Conservation (phyloP, 1,140 invertebrate genomes). For the Vanessa tameamea region DNA sequence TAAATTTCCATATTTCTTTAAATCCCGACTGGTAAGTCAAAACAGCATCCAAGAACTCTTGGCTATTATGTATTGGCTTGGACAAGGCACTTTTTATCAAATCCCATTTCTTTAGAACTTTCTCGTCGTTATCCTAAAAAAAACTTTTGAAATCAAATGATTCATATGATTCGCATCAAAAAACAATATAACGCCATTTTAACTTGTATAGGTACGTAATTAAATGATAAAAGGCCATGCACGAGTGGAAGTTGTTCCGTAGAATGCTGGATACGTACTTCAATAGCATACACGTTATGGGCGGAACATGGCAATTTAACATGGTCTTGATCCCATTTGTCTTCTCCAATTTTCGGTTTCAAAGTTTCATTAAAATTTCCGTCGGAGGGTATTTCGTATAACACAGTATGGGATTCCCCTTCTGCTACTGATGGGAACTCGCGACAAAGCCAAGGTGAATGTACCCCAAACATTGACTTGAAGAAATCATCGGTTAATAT, state of each 20-base stretch:
- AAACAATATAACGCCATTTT: no score
- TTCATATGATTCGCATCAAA: no score
- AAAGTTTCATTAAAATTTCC: background rate
- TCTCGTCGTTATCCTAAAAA: conserved; percentile 16
- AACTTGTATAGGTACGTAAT: no score
- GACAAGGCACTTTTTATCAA: conserved; percentile 20
- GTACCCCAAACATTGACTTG: background rate
- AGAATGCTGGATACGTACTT: background rate
- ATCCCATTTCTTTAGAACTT: conserved; percentile 24
- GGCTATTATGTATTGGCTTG: conserved; percentile 18
- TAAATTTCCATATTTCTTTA: conserved; percentile 31
- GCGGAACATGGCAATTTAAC: conserved; percentile 33
- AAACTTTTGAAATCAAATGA: background rate
- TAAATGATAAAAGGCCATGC: no score
- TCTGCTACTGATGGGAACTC: conserved; percentile 19
- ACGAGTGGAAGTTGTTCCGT: no score
- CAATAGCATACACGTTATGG: conserved; percentile 14
- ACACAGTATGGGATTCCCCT: conserved; percentile 19
- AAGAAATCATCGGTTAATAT: conserved; percentile 4
- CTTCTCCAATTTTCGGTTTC: conserved; percentile 20
- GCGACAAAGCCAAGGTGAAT: conserved; percentile 11
- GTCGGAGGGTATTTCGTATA: conserved; percentile 19
- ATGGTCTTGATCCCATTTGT: conserved; percentile 30
- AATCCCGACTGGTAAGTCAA: conserved; percentile 24
- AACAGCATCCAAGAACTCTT: conserved; percentile 17